Conservation (phyloP, 2,888 invertebrate genomes). For the Camptogramma bilineatum region DNA sequence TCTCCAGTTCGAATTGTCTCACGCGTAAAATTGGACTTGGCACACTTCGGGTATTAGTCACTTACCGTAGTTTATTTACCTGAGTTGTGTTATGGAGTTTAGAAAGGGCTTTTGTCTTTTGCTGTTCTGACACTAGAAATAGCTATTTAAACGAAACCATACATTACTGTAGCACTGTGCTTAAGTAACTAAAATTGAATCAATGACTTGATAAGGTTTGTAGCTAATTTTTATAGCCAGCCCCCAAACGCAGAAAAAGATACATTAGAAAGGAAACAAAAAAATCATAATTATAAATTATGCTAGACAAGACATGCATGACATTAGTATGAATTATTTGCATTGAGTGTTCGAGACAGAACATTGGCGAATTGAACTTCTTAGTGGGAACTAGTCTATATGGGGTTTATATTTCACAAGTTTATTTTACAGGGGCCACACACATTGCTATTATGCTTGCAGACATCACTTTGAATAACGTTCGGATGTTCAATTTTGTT, state of each 20-base stretch:
- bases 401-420: not conserved
- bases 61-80: conserved; percentile 45
- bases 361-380: not conserved
- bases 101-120: conserved; percentile 9
- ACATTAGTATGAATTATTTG: not conserved
- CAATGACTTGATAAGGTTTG: too few species aligned
- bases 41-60: conserved; percentile 53
- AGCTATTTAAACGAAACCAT: too few species aligned
- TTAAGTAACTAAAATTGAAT: too few species aligned
- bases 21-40: conserved; percentile 57
- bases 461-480: conserved; percentile 3
- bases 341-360: not conserved
- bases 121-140: conserved; percentile 5
- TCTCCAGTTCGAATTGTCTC: conserved; percentile 31
- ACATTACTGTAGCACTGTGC: too few species aligned
- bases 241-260: too few species aligned
- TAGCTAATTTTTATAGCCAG: too few species aligned
- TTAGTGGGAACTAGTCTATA: not conserved
- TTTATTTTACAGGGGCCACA: not conserved
- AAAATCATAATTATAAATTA: too few species aligned
- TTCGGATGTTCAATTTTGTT: not conserved
- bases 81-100: conserved; percentile 32
- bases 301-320: too few species aligned
- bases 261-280: too few species aligned
- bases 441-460: not conserved